These are phyloP conservation scores for Sebastes kiyomatsui DNA, from an alignment of 2,797 vertebrate genomes.

Conservation along the genomic window DNA sequence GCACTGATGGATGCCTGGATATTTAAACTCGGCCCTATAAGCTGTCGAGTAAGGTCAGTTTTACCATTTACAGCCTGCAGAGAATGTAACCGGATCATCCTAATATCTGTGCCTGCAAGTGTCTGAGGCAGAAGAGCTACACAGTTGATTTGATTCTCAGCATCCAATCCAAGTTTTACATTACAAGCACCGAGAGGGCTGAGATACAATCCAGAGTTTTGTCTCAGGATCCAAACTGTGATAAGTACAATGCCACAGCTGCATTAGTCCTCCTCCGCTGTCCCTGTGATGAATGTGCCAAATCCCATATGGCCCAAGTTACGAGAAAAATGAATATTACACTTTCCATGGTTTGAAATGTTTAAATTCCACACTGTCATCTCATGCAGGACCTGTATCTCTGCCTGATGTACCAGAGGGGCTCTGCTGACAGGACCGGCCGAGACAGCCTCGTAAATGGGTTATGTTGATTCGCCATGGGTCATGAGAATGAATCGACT, in stretches of 20 bases:
- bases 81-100: slow-evolving; percentile 47
- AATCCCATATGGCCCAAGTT: slow-evolving; percentile 54
- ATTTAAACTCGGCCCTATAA: slow-evolving; percentile 22
- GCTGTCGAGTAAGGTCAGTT: slow-evolving; percentile 30
- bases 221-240: slow-evolving; percentile 29
- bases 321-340: slow-evolving; percentile 58
- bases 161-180: slow-evolving; percentile 29
- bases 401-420: slow-evolving; percentile 55
- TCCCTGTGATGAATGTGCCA: slow-evolving; percentile 53
- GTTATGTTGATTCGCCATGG: slow-evolving; percentile 62
- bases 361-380: slow-evolving; percentile 76
- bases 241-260: slow-evolving; percentile 52
- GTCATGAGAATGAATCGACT: slow-evolving; percentile 65
- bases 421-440: slow-evolving; percentile 48
- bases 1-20: slow-evolving; percentile 35
- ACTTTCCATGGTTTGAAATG: slow-evolving; percentile 69
- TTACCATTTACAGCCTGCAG: slow-evolving; percentile 36
- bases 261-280: slow-evolving; percentile 38
- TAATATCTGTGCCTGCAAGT: slow-evolving; percentile 53
- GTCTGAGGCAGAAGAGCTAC: slow-evolving; percentile 23
- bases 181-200: slow-evolving; percentile 9
- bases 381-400: slow-evolving; percentile 54
- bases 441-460: slow-evolving; percentile 57
- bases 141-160: slow-evolving; percentile 22
- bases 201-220: slow-evolving; percentile 32